Base-by-base conservation (phyloP, 2,797 vertebrate genomes). In the Enteromius paludinosus region DNA sequence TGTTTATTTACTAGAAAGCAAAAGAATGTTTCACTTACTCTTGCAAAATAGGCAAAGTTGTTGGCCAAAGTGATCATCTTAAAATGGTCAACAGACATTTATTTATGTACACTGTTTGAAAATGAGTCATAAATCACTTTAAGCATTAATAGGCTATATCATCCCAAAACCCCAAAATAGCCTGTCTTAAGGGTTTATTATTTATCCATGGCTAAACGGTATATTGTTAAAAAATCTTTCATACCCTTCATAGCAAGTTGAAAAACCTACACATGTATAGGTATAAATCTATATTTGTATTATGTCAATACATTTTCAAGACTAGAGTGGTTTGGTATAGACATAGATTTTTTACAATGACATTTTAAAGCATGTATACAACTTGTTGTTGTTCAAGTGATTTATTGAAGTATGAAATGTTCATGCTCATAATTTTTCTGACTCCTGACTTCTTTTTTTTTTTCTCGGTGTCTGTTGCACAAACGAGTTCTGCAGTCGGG, bases 401-500 rank as follows among this genome's bases (percentile, higher is more conserved):
- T n/a, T 9, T n/a, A n/a, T 54, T 54, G 56, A 59, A n/a, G n/a
- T n/a, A n/a, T n/a, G n/a, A n/a, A n/a, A n/a, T 8, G 8, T 38
- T 38, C 7, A 38, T 35, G 33, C 33, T 35, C 33, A 5, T 35
- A 5, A 35, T 35, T 35, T 35, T 35, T 35, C 33, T 35, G 35
- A 7, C 35, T 33, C 30, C 30, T 33, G 30, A 33, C 30, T 33
- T 61, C 20, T 8, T 1, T 72, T 4, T 35, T 7, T 30, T 23
- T 23, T 61, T 28, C 20, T 35, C 5, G 41, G 45, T 45, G 18
- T 61, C 56, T 66, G 28, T 30, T 74, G 59, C 71, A 82, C 33
- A 74, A 74, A 41, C 47, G 52, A 70, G 30, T 12, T 12, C 18
- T 25, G 11, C 18, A 74, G 74, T 80, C 78, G 66, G 23, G 77